These are phyloP conservation scores for Sebastes hubbsi DNA, from an alignment of 2,797 vertebrate genomes.

Conservation along the genomic window DNA sequence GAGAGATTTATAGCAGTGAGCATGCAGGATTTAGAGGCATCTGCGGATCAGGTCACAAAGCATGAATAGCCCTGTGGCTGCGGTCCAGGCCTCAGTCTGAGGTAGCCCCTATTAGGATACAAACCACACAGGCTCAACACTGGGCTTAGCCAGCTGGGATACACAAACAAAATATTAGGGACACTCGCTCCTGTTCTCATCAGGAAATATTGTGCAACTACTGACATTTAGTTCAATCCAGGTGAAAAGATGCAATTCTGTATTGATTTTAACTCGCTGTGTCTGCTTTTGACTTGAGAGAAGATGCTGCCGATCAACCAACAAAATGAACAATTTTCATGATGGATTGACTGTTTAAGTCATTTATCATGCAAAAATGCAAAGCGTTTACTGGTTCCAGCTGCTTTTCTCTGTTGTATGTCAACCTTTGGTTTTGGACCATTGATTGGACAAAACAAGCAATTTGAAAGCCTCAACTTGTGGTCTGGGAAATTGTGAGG, in stretches of 20 bases:
- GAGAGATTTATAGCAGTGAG: conserved; percentile 68
- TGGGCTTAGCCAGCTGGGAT: conserved; percentile 38
- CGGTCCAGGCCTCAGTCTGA: conserved; percentile 59
- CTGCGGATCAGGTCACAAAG: conserved; percentile 72
- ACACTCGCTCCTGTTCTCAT: conserved; percentile 11
- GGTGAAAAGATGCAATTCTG: background rate
- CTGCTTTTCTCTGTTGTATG: background rate
- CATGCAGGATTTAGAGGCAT: conserved; percentile 68
- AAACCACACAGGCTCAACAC: conserved; percentile 64
- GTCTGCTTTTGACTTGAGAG: background rate
- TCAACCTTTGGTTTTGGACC: background rate
- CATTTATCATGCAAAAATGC: background rate
- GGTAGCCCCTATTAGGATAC: conserved; percentile 72
- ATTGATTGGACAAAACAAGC: background rate
- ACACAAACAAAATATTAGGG: conserved; percentile 61
- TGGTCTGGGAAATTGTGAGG: background rate
- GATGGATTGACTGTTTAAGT: background rate
- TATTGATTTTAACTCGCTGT: background rate
- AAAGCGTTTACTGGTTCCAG: background rate
- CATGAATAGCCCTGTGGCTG: conserved; percentile 69
- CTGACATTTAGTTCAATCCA: background rate
- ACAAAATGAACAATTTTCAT: background rate
- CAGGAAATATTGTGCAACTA: conserved; percentile 31
- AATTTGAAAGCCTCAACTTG: background rate
- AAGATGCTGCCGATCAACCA: background rate